A percentile compares a stretch with the other conserved stretches of the same genome.
Conservation (phyloP, 2,888 invertebrate genomes). For the Abrostola tripartita region DNA sequence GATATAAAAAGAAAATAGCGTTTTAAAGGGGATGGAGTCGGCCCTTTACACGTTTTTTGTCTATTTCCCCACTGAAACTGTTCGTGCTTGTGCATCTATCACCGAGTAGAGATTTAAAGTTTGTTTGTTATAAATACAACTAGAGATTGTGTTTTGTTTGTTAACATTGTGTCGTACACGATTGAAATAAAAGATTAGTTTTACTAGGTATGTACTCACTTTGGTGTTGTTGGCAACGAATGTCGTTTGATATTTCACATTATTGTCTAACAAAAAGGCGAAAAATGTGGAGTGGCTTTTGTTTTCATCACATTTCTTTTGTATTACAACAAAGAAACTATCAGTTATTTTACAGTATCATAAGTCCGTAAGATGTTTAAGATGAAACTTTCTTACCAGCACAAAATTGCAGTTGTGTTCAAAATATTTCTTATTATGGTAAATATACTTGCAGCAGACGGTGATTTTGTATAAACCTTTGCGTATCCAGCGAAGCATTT, state of each 20-base stretch:
- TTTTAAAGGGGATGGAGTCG: constrained; percentile 74
- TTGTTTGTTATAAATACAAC: constrained; percentile 38
- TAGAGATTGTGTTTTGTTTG: constrained; percentile 15
- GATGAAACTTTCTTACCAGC: too few relatives aligned
- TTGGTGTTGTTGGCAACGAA: not conserved
- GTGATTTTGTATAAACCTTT: too few relatives aligned
- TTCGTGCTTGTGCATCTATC: constrained; percentile 70
- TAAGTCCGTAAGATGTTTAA: too few relatives aligned
- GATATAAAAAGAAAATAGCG: constrained; percentile 79
- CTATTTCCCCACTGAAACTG: constrained; percentile 71
- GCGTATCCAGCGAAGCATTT: too few relatives aligned
- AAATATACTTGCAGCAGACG: too few relatives aligned
- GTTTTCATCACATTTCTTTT: too few relatives aligned
- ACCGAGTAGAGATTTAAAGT: constrained; percentile 73
- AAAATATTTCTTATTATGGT: too few relatives aligned
- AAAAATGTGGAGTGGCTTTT: too few relatives aligned
- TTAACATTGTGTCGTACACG: constrained; percentile 9
- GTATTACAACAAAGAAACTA: too few relatives aligned
- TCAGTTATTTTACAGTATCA: too few relatives aligned
- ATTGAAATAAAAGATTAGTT: constrained; percentile 2
- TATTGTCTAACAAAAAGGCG: too few relatives aligned
- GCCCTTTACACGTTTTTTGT: constrained; percentile 66
- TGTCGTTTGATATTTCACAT: not conserved
- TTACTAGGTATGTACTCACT: not conserved
- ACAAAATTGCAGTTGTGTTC: too few relatives aligned